Base-by-base conservation (phyloP, 1,140 invertebrate genomes). In the Drosophila pachea region DNA sequence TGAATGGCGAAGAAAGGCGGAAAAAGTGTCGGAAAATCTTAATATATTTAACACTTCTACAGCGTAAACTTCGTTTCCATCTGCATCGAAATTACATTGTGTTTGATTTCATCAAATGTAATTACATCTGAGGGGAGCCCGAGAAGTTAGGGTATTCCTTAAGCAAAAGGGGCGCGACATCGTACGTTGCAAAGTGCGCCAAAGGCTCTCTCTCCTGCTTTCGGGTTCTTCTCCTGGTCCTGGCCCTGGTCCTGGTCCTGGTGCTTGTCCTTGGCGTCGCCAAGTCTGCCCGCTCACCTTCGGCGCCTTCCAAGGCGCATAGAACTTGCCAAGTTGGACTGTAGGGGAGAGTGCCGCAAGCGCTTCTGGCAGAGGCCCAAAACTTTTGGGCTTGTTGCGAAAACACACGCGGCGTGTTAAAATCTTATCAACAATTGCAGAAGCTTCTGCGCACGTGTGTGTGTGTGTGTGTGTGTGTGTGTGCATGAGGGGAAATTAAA, bases 341-440 rank as follows among this genome's bases (percentile, higher is more conserved):
- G 49, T 43, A 61, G 29, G 50, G 63, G 45, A 7, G 29, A 47
- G 29, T 11, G 45, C 45, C 45, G 40, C 56, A 74, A 62, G 61
- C 69, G 60, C 45, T 14, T 35, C 16, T 66, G 76, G 55, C 68
- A 62, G 36, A 49, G 78, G 67, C 60, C 36, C 29, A 73, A 83
- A 76, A 73, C 16, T 83, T 82, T 83, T 55, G 70, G 62, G 55
- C 62, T 75, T 83, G 79, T 74, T 79, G 79, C 79, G 60, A 84
- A 62, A 84, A 73, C 73, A 83, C 74, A 83, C 81, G 73, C 62
- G 62, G 79, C 73, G 73, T 76, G 81, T 84, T 83, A 83, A 83
- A 84, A 84, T 83, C 79, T 84, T 83, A 84, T 83, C 81, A 83
- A 74, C 73, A 76, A 76, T 67, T 69, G 68, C 63, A 82, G 56